These are phyloP conservation scores for Sus cebifrons DNA, from an alignment of 2,797 vertebrate species.

Conservation along the genomic window DNA sequence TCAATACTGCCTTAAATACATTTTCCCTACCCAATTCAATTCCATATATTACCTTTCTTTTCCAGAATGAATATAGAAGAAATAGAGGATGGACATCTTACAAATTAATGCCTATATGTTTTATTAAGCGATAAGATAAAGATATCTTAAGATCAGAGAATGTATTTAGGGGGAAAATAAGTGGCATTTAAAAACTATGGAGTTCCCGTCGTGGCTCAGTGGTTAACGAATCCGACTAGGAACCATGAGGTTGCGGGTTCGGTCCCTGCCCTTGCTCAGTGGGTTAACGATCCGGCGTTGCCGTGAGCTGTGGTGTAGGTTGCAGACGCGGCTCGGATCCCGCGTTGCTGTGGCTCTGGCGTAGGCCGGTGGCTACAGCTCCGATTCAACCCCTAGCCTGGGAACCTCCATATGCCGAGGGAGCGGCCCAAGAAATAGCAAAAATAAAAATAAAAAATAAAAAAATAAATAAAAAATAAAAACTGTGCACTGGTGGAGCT, in stretches of 20 bases:
- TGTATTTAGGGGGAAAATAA: not conserved
- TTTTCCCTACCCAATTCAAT: slow-evolving; percentile 10
- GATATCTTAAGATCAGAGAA: slow-evolving; percentile 28
- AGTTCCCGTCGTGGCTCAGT: too few relatives aligned
- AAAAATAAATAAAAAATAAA: not conserved
- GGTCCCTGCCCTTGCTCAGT: too few relatives aligned
- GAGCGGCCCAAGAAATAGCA: too few relatives aligned
- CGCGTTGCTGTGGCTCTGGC: too few relatives aligned
- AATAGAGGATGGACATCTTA: not conserved
- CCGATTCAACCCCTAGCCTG: too few relatives aligned
- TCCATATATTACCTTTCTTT: slow-evolving; percentile 10
- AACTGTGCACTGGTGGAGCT: not conserved
- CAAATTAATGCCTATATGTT: slow-evolving; percentile 5
- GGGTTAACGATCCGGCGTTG: too few relatives aligned
- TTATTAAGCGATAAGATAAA: slow-evolving; percentile 18
- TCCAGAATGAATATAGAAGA: slow-evolving; percentile 2
- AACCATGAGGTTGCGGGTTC: too few relatives aligned
- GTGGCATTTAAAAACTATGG: not conserved
- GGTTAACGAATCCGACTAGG: too few relatives aligned
- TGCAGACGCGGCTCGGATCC: too few relatives aligned
- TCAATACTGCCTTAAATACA: slow-evolving; percentile 20
- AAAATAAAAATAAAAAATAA: not conserved
- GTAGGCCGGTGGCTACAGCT: too few relatives aligned
- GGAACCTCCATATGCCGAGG: too few relatives aligned
- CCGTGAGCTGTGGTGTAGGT: too few relatives aligned